Percentiles rank a stretch among this genome's conserved stretches.
Conservation (phyloP, 30 jellyfish, hydroid and myxozoan species). For the Turritopsis rubra region DNA sequence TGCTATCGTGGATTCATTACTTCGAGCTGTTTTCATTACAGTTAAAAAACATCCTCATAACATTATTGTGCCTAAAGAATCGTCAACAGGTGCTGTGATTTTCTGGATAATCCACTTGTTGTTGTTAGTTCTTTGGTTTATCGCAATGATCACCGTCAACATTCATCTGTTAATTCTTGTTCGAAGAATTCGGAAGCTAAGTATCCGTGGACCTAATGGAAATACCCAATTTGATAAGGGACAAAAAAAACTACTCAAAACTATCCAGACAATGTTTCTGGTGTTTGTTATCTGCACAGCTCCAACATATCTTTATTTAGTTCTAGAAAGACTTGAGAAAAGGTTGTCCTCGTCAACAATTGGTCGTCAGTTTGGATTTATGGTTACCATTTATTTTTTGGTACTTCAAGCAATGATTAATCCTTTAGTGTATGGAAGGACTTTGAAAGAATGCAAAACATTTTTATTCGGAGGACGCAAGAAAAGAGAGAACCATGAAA, state of each 20-base stretch:
- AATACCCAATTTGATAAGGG: not conserved
- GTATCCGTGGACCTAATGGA: not conserved
- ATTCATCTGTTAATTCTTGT: not conserved
- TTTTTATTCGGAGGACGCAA: not conserved
- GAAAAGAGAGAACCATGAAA: not conserved
- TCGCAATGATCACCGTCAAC: not conserved
- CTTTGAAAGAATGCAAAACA: not conserved
- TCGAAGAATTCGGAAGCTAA: not conserved
- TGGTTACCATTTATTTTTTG: not conserved
- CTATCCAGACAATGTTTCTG: not conserved
- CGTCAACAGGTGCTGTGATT: not conserved
- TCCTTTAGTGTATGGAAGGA: not conserved
- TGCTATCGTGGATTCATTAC: not conserved
- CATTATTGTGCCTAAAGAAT: not conserved
- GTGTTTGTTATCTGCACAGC: not conserved
- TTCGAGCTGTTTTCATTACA: not conserved
- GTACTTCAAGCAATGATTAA: not conserved
- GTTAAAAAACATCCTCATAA: not conserved
- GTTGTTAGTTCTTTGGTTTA: not conserved
- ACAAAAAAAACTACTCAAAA: not conserved
- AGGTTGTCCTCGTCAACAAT: not conserved
- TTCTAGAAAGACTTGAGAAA: not conserved
- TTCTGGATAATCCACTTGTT: not conserved
- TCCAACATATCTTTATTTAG: not conserved
- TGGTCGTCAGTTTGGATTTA: not conserved